Conservation (phyloP, 2,797 vertebrate species). For the Meriones psammophilus region DNA sequence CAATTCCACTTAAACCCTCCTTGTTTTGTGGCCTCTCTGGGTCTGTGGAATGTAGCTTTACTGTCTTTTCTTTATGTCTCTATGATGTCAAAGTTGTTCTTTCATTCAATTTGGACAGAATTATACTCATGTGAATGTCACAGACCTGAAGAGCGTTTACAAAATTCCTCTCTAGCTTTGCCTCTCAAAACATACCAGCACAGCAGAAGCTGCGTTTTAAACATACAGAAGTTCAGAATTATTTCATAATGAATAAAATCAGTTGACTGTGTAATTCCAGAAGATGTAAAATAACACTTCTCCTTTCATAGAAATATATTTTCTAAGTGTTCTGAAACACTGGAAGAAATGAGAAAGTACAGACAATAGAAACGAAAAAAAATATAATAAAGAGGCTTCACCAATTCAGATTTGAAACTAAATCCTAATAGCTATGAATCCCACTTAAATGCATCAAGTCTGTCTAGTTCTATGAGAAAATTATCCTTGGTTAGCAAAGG, state of each 20-base stretch:
- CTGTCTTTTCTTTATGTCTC: neutral
- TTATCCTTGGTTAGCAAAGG: neutral
- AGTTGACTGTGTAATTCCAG: neutral
- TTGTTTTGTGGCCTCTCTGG: neutral
- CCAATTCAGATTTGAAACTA: neutral
- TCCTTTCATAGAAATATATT: neutral
- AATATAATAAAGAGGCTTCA: neutral
- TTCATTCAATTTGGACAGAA: neutral
- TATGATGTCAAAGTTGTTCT: neutral
- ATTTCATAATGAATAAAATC: slow-evolving; percentile 24
- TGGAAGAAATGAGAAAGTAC: neutral
- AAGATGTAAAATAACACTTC: slow-evolving; percentile 26
- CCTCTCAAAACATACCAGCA: neutral
- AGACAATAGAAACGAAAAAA: slow-evolving; percentile 1
- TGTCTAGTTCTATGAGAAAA: neutral
- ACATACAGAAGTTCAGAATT: neutral
- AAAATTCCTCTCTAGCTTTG: neutral
- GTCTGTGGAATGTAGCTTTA: neutral
- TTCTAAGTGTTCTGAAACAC: neutral
- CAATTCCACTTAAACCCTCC: neutral
- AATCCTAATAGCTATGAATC: neutral
- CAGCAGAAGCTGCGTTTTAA: neutral
- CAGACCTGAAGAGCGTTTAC: neutral
- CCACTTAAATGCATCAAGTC: neutral
- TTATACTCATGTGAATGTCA: neutral